A percentile compares a stretch with the other conserved stretches of the same genome.
phyloP scores from a whole-genome alignment of 64 coral and sea anemone species.

The Pocillopora damicornis region DNA sequence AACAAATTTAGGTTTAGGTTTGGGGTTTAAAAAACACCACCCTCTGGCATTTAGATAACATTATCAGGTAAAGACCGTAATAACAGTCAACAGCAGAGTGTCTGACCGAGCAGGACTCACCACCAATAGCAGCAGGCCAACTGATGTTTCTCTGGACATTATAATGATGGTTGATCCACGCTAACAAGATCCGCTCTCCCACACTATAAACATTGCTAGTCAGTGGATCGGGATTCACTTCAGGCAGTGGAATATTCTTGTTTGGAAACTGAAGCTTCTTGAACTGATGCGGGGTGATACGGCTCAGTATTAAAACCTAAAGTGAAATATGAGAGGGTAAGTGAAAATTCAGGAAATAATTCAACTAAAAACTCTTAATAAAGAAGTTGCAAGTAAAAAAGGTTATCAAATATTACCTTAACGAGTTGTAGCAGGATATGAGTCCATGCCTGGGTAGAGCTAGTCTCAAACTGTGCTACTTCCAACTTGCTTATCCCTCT shows the following conservation, averaged over 20 bases:
- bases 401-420: slow-evolving; percentile 51
- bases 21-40: too few relatives aligned
- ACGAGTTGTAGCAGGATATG: slow-evolving; percentile 78
- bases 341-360: not conserved
- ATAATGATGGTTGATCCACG: slow-evolving; percentile 97
- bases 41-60: too few relatives aligned
- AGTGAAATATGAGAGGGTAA: not conserved
- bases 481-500: slow-evolving; percentile 16
- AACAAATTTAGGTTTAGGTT: too few relatives aligned
- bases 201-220: slow-evolving; percentile 96
- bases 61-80: too few relatives aligned
- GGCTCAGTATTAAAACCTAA: slow-evolving; percentile 88
- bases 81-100: too few relatives aligned
- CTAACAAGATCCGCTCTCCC: slow-evolving; percentile 82
- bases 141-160: slow-evolving; percentile 69
- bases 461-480: slow-evolving; percentile 46
- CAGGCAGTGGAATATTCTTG: slow-evolving; percentile 44
- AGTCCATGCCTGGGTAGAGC: slow-evolving; percentile 78
- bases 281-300: slow-evolving; percentile 93
- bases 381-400: not conserved
- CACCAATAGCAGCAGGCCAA: slow-evolving; percentile 78
- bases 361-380: too few relatives aligned
- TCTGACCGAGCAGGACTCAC: slow-evolving; percentile 15
- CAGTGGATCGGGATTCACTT: slow-evolving; percentile 81
- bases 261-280: slow-evolving; percentile 78